phyloP scores from a whole-genome alignment of 2,113 vertebrate species.

The Vidua chalybeata region DNA sequence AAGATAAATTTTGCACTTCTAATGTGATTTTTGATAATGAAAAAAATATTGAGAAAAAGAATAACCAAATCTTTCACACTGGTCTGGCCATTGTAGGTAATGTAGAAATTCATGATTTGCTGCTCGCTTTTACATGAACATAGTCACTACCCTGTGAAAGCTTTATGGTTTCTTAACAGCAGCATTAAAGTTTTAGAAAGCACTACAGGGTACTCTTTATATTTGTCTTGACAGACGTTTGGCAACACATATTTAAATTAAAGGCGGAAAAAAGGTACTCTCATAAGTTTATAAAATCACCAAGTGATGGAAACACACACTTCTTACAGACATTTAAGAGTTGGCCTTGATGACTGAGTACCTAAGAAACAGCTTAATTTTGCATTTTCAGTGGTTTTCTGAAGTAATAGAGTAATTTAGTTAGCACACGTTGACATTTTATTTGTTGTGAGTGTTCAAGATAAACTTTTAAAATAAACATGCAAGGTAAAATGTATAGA shows the following conservation, averaged over 20 bases:
- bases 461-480: background rate
- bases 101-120: conserved; percentile 1
- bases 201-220: background rate
- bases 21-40: background rate
- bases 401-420: background rate
- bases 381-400: background rate
- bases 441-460: background rate
- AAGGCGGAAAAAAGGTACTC: background rate
- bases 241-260: background rate
- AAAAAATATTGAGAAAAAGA: conserved; percentile 9
- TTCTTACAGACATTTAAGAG: background rate
- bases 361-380: background rate
- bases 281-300: background rate
- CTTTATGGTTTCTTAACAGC: conserved; percentile 45
- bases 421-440: background rate
- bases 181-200: conserved; percentile 25
- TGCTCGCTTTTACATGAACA: background rate
- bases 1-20: conserved; percentile 2
- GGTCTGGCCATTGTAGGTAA: background rate
- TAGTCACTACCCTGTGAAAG: background rate
- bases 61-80: conserved; percentile 26
- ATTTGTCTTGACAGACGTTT: background rate
- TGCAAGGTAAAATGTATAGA: background rate
- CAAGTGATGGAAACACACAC: background rate
- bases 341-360: background rate